These are phyloP conservation scores for Nomada goodeniana DNA, from an alignment of 2,888 invertebrate genomes.

Conservation along the genomic window DNA sequence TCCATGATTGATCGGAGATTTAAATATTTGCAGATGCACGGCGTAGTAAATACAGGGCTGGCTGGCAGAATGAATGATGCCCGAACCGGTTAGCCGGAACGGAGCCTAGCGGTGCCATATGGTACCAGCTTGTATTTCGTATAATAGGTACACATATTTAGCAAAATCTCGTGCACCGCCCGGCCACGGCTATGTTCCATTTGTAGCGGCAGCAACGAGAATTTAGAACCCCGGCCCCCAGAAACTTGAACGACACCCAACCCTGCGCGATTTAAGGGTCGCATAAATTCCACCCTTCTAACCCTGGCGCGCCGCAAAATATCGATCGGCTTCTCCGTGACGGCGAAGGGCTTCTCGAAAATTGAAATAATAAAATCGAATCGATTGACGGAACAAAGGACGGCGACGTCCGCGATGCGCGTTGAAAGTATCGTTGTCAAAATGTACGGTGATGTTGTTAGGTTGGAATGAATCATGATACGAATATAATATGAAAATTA, in stretches of 20 bases:
- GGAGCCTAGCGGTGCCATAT: conserved; percentile 43
- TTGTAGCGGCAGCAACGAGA: conserved; percentile 30
- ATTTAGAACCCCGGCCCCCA: conserved; percentile 22
- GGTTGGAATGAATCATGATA: no score
- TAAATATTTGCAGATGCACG: conserved; percentile 48
- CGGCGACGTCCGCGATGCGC: no score
- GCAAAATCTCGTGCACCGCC: conserved; percentile 35
- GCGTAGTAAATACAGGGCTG: conserved; percentile 6
- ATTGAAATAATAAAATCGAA: no score
- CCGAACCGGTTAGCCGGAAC: conserved; percentile 32
- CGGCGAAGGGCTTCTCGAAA: no score
- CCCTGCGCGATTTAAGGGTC: conserved; percentile 12
- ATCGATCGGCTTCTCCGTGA: not conserved
- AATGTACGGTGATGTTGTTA: no score
- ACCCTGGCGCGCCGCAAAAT: not conserved
- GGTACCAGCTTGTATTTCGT: conserved; percentile 50
- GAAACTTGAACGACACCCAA: conserved; percentile 37
- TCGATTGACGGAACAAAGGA: no score
- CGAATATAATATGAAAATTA: no score
- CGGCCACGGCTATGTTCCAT: conserved; percentile 22
- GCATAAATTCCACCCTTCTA: conserved; percentile 10
- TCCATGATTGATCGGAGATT: conserved; percentile 53
- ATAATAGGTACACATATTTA: conserved; percentile 51
- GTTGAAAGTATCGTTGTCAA: no score
- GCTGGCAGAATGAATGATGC: conserved; percentile 46